A percentile compares a stretch with the other conserved stretches of the same genome.
Conservation (phyloP, 2,797 vertebrate species). For the Myotis vivesi region DNA sequence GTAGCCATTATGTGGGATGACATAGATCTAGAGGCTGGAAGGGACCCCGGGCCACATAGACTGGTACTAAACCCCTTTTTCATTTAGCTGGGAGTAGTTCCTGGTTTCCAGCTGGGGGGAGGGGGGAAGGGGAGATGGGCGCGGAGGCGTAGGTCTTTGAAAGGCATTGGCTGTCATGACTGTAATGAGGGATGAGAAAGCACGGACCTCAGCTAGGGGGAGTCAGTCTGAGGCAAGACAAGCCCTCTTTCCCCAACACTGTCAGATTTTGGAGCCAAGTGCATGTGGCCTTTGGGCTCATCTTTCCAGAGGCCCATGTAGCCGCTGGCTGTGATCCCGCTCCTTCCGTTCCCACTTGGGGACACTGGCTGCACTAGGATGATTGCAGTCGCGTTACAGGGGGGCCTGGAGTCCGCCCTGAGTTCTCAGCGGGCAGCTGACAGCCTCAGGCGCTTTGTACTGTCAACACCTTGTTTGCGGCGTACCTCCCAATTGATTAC, state of each 20-base stretch:
- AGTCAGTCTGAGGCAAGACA: not conserved
- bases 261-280: conserved; percentile 4
- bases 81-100: not conserved
- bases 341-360: not conserved
- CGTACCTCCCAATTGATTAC: not conserved
- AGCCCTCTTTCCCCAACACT: no score
- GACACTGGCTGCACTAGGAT: not conserved
- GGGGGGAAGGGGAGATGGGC: no score
- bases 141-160: not conserved
- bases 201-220: not conserved
- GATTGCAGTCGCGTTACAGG: not conserved
- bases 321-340: not conserved
- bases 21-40: not conserved
- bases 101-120: not conserved
- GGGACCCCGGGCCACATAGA: not conserved
- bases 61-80: not conserved
- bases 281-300: not conserved
- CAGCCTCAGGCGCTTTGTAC: not conserved
- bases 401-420: conserved; percentile 35
- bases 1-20: not conserved
- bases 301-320: not conserved
- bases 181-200: not conserved
- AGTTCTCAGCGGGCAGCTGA: conserved; percentile 35
- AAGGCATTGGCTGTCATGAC: accelerated
- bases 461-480: not conserved